These are phyloP conservation scores for Chaetops frenatus DNA, from an alignment of 2,113 vertebrate species.

Conservation along the genomic window DNA sequence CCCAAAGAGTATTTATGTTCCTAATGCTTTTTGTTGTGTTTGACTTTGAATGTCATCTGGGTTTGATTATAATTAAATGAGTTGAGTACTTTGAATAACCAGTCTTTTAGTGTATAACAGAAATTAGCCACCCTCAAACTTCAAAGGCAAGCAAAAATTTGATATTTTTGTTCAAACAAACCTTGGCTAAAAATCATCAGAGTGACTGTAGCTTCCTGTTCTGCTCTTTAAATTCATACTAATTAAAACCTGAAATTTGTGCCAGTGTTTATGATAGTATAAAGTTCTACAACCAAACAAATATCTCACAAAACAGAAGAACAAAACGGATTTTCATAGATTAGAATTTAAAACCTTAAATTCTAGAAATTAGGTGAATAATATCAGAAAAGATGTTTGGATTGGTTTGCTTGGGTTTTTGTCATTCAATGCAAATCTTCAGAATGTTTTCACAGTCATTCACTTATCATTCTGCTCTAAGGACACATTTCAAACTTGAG, in stretches of 20 bases:
- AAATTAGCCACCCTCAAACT: background rate
- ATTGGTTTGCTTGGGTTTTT: background rate
- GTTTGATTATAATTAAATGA: background rate
- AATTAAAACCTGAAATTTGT: background rate
- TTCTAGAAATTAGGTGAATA: background rate
- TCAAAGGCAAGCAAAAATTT: background rate
- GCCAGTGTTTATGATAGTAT: background rate
- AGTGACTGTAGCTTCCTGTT: background rate
- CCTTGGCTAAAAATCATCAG: background rate
- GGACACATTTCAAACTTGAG: background rate
- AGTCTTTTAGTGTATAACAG: background rate
- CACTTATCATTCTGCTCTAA: background rate
- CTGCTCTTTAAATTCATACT: background rate
- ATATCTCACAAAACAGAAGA: background rate
- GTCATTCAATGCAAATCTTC: background rate
- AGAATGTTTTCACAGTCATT: background rate
- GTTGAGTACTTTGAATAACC: background rate
- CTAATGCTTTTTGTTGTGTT: background rate
- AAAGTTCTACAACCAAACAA: background rate
- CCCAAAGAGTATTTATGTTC: background rate
- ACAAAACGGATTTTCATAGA: background rate
- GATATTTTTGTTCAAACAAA: background rate
- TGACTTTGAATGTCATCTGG: background rate
- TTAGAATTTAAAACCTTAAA: background rate
- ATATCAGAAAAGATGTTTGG: background rate